Evolutionary conservation across 2,113 vertebrate species (phyloP), one percentile per base, ranked within the genome.

Genomic region (Nicator chloris): DNA sequence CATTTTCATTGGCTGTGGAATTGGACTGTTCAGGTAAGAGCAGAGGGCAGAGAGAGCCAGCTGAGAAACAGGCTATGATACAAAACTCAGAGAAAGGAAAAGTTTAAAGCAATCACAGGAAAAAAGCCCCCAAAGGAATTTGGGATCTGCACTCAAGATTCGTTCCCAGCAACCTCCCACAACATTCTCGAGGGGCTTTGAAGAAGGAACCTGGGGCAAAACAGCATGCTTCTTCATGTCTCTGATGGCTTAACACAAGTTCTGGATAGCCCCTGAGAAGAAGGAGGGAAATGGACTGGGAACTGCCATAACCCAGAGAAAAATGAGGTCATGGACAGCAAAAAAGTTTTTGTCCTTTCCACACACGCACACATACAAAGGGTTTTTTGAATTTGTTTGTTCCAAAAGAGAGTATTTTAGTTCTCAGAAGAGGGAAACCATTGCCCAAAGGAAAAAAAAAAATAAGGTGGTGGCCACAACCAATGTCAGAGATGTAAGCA

Each of bases 311-410:
- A 56, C 5, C 11, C 15, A 82, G 37, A 30, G 53, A 44, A 88
- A 84, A 91, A 59, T 1, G 47, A 44, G 44, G 35, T 66, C 51
- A 13, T 2, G 28, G 35, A 78, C 30, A 73, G 50, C 0, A 1
- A 61, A 61, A 71, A 83, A 11, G 6, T 37, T 73, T 50, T 51
- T 66, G 12, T 82, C 69, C 35, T 71, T 71, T n/a, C 31, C 10
- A 44, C 10, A 28, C 20, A 14, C 0, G 3, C 6, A 2, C 8
- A 18, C 9, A 12, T 16, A 9, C 9, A 81, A 81, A 39, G 4
- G 14, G 4, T 1, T 20, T 54, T 69, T 75, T 6, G 8, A 68
- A 86, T 71, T 86, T 49, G 5, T 69, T 76, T 70, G 11, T 53
- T 91, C 37, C 23, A 42, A 44, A 83, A 75, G 30, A 80, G 10